A percentile compares a stretch with the other conserved stretches of the same genome.
phyloP scores from a whole-genome alignment of 1,140 invertebrate species.

The Agrilus planipennis region DNA sequence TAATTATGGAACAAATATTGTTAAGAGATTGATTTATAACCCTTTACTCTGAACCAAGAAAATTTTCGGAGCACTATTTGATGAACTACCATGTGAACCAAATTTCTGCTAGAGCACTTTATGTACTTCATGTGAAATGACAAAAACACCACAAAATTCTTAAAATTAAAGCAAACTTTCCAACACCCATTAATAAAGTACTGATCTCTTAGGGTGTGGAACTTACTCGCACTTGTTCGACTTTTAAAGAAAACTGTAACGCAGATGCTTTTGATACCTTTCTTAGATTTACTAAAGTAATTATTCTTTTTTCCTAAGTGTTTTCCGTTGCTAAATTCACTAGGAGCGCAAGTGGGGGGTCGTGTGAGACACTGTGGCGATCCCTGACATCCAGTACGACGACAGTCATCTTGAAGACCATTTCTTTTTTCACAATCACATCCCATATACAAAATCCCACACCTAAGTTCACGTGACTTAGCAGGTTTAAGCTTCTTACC shows the following conservation, averaged over 20 bases:
- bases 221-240: not conserved
- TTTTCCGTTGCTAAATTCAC: conserved; percentile 24
- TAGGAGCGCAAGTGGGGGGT: conserved; percentile 28
- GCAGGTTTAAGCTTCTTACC: conserved; percentile 7
- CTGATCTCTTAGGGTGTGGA: not conserved
- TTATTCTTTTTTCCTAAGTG: conserved; percentile 21
- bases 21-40: too few relatives aligned
- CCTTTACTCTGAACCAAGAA: too few relatives aligned
- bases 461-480: conserved; percentile 53
- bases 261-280: too few relatives aligned
- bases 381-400: conserved; percentile 53
- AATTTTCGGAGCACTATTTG: too few relatives aligned
- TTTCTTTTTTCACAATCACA: conserved; percentile 62
- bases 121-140: too few relatives aligned
- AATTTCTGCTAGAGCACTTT: too few relatives aligned
- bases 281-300: too few relatives aligned
- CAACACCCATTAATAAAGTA: too few relatives aligned
- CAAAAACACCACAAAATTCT: too few relatives aligned
- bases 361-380: conserved; percentile 44
- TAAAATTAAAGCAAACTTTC: too few relatives aligned
- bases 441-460: conserved; percentile 49
- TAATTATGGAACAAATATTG: too few relatives aligned
- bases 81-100: too few relatives aligned
- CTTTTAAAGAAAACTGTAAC: conserved; percentile 1
- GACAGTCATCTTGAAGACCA: conserved; percentile 60